Evolutionary conservation across 1,140 invertebrate genomes (phyloP).

Genomic region (Araneus ventricosus): DNA sequence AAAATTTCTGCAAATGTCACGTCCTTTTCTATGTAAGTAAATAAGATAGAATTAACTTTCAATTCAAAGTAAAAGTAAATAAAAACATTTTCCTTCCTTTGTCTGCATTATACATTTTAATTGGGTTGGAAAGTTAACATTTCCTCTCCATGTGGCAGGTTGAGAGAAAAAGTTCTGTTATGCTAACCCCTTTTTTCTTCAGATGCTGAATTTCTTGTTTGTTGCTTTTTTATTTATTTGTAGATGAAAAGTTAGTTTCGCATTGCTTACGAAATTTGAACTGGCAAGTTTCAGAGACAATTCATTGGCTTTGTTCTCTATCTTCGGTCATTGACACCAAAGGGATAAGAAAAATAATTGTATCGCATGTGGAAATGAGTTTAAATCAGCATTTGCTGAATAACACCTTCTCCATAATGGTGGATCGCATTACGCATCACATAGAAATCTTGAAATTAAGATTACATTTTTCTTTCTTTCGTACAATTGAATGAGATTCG

Average conservation of each 20-base stretch:
- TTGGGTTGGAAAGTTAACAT: constrained; percentile 43
- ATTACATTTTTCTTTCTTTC: too few species aligned
- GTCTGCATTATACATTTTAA: constrained; percentile 9
- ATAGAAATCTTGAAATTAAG: background rate
- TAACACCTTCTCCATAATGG: background rate
- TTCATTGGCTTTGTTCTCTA: background rate
- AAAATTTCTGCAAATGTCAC: too few species aligned
- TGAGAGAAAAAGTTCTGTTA: background rate
- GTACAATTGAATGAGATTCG: too few species aligned
- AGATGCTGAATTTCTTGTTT: background rate
- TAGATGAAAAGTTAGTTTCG: constrained; percentile 7
- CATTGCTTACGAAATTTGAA: constrained; percentile 19
- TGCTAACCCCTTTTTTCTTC: background rate
- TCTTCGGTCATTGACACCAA: background rate
- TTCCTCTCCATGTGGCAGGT: background rate
- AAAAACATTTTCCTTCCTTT: background rate
- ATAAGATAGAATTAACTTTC: background rate
- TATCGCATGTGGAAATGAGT: background rate
- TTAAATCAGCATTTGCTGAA: background rate
- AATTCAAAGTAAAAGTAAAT: too few species aligned
- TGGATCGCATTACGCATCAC: background rate
- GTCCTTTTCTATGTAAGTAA: too few species aligned
- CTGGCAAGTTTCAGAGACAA: background rate
- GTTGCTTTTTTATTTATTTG: constrained; percentile 12
- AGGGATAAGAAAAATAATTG: background rate